Conservation (phyloP, 1,140 invertebrate genomes). For the Berghia stephanieae region DNA sequence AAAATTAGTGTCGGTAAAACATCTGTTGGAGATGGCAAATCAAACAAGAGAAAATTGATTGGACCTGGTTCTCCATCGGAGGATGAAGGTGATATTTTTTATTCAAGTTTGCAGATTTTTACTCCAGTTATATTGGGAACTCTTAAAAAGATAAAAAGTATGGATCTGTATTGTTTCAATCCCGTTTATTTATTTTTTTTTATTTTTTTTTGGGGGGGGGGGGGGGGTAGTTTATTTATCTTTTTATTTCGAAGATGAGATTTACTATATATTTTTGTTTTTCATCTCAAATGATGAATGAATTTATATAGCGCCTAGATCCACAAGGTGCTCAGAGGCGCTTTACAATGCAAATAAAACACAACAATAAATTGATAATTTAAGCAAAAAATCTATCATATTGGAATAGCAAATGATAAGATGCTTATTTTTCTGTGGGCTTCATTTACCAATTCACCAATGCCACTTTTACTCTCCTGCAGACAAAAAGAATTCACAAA, state of each 20-base stretch:
- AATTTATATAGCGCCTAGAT: too few relatives aligned
- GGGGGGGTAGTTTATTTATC: too few relatives aligned
- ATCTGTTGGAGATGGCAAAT: conserved; percentile 53
- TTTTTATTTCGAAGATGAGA: too few relatives aligned
- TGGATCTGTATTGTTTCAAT: not conserved
- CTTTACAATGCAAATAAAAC: not conserved
- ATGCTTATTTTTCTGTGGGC: not conserved
- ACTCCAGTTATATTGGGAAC: not conserved
- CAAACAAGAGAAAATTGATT: conserved; percentile 57
- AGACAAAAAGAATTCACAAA: conserved; percentile 50
- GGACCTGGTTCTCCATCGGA: conserved; percentile 50
- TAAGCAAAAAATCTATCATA: too few relatives aligned
- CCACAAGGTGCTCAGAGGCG: not conserved
- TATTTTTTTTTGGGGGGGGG: not conserved
- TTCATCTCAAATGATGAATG: not conserved
- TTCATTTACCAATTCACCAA: not conserved
- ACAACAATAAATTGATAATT: not conserved
- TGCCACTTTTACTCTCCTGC: conserved; percentile 23
- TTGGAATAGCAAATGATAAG: not conserved
- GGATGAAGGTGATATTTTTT: conserved; percentile 51
- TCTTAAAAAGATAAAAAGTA: not conserved
- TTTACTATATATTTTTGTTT: not conserved
- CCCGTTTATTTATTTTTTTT: not conserved
- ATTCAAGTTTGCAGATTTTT: not conserved
- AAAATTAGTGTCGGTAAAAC: conserved; percentile 54